Base-by-base conservation (phyloP, 1,140 invertebrate genomes). In the Caenorhabditis briggsae region DNA sequence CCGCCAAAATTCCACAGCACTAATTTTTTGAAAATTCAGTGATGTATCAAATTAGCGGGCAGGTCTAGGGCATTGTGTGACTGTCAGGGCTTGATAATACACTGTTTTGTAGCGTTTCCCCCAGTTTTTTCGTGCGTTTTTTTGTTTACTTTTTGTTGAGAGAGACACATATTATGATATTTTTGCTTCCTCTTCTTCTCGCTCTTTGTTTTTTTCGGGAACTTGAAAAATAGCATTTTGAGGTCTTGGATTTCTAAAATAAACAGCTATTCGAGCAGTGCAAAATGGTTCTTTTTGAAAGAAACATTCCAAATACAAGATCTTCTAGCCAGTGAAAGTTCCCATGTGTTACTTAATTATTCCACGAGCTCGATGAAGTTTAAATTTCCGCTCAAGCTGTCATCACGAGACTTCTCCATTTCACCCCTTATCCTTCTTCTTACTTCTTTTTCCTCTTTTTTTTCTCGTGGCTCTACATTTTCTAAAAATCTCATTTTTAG, bases 61-160 rank as follows among this genome's bases (percentile, higher is more conserved):
- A 33, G 33, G 33, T 33, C 33, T 33, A 33, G 33, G 33, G 1
- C 33, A 33, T 33, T 33, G 33, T 33, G 33, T 33, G 33, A 3
- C 33, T 33, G 33, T 33, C 33, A 33, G 33, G 33, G 33, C 33
- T 33, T 33, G 33, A 33, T 33, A 33, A 33, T 33, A 33, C 33
- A 33, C 33, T 33, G 33, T 33, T 33, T 33, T 33, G 33, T 33
- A 33, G 33, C 33, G 33, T 58, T 58, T 58, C 56, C 5, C 56
- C 56, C n/a, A n/a, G 7, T 61, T 61, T 25, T 33, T 25, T 11
- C 25, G 46, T 50, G 50, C 50, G 50, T 53, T 53, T 78, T 50
- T 78, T 50, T 78, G 70, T 78, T 78, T 78, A 78, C 46, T 50
- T 78, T 78, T 78, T 25, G 18, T 20, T 78, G n/a, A 16, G 70